These are phyloP conservation scores for Proisotoma minuta DNA, from an alignment of 2,888 invertebrate genomes.

Conservation along the genomic window DNA sequence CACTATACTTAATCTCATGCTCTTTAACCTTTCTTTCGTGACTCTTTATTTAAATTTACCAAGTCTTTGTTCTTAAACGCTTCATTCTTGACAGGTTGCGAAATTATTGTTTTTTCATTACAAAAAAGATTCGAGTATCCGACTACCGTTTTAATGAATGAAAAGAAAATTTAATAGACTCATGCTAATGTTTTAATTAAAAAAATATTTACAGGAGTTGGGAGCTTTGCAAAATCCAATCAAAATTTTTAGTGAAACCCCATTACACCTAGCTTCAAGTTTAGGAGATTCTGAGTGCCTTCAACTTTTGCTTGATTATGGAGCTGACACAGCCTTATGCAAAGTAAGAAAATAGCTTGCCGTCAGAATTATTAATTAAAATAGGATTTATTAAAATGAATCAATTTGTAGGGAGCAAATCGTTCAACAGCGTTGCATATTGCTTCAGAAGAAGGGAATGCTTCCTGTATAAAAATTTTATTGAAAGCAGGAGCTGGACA, in stretches of 20 bases:
- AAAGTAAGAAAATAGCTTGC: constrained; percentile 21
- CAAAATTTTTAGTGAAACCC: constrained; percentile 59
- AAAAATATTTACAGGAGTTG: constrained; percentile 53
- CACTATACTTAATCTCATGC: too few species aligned
- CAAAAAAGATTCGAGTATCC: neutral
- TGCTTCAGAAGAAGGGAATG: constrained; percentile 68
- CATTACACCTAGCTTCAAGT: constrained; percentile 66
- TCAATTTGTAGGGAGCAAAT: constrained; percentile 29
- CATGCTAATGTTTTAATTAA: neutral
- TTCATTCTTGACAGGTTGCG: neutral
- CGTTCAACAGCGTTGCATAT: constrained; percentile 72
- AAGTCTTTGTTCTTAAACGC: neutral
- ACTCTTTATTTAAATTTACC: neutral
- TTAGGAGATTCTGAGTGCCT: constrained; percentile 62
- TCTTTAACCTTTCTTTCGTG: neutral
- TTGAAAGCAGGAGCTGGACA: constrained; percentile 70
- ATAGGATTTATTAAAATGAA: neutral
- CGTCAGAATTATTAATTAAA: too few species aligned
- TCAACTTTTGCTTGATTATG: constrained; percentile 67
- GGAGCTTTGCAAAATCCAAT: constrained; percentile 70
- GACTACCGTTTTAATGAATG: neutral
- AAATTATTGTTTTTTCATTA: neutral
- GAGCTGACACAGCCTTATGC: constrained; percentile 57
- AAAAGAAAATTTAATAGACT: neutral
- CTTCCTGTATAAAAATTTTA: constrained; percentile 67